Base-by-base conservation (phyloP, 2,888 invertebrate genomes). In the Ametastegia equiseti region DNA sequence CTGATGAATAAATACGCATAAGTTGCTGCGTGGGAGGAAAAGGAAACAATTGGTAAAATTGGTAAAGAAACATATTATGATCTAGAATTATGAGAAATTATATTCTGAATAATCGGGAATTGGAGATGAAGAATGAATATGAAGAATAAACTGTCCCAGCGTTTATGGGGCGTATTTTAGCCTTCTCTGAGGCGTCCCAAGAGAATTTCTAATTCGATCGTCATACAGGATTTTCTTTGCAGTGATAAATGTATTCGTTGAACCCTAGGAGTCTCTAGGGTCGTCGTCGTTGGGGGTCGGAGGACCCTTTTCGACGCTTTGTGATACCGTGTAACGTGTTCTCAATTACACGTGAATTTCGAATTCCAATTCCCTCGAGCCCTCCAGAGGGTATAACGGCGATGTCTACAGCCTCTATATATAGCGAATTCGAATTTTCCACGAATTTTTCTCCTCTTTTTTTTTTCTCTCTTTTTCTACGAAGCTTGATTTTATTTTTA, bases 221-320 rank as follows among this genome's bases (percentile, higher is more conserved):
- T 78, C 60, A 78, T 57, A 19, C 42, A 60, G 54, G 78, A 39
- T 78, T 78, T 78, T 57, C 78, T 63, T 78, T 63, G 60, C 78
- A 63, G 78, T 78, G 78, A 78, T 63, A 78, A 78, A 78, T 75
- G 75, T 75, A 75, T 75, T 63, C 78, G 78, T 60, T 45, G 42
- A 30, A 36, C 73, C 73, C 71, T n/a, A 30, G 47, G 60, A 60
- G 30, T 15, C 57, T 77, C n/a, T 36, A 27, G 77, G 77, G 77
- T 77, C 60, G 42, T 13, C n/a, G 63, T 78, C 60, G 42, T 30
- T 15, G 19, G 33, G 75, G 7, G 36, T 33, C 36, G 65, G 45
- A 23, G 54, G 75, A 54, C 50, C 75, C 75, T 13, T 75, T 54
- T 54, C 54, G 60, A 42, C 63, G 60, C 42, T 78, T 63, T 33